Evolutionary conservation across 2,113 vertebrate species (phyloP), one percentile per base, ranked within the genome.

Genomic region (Pelmatolapia mariae): DNA sequence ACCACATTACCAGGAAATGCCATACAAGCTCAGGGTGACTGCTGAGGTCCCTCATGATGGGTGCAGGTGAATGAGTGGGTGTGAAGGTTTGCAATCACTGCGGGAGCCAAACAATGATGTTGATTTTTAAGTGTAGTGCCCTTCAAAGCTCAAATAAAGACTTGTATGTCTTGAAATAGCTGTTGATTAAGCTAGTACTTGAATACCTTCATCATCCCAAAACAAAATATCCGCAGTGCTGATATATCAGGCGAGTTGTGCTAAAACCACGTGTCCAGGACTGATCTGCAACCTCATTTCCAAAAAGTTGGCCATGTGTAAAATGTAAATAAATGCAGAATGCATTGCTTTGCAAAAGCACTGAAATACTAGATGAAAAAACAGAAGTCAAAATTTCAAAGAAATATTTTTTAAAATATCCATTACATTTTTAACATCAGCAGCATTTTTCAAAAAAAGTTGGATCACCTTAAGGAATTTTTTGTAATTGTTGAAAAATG

Each of bases 1-100:
- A 87, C 86, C 76, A 93, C 78, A 86, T 86, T 85, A 90, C 59
- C 85, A 91, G 83, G 85, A 86, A 38, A 19, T 87, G 78, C 86
- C 84, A 90, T 16, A 87, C 83, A 83, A 87, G 52, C 24, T 86
- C 45, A 66, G 45, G 24, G 57, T 80, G 36, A 43, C 76, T 45
- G 56, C 54, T 78, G 84, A 73, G 68, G 81, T 50, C 68, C 8
- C 22, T 81, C 33, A 18, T 54, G 43, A 40, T 3, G 54, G 53
- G 24, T 80, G 24, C 22, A 40, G 7, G 18, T 59, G 53, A 45
- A 26, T 79, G 29, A 82, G 22, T n/a, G 43, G 47, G 24, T 47
- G 71, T 43, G 73, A 50, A 12, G 19, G 40, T 26, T 31, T 50
- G 3, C 24, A 19, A 11, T n/a, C 10, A 50, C 10, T 4, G 43